phyloP scores from a whole-genome alignment of 1,140 invertebrate genomes.

The Oncopodura yosiiana region DNA sequence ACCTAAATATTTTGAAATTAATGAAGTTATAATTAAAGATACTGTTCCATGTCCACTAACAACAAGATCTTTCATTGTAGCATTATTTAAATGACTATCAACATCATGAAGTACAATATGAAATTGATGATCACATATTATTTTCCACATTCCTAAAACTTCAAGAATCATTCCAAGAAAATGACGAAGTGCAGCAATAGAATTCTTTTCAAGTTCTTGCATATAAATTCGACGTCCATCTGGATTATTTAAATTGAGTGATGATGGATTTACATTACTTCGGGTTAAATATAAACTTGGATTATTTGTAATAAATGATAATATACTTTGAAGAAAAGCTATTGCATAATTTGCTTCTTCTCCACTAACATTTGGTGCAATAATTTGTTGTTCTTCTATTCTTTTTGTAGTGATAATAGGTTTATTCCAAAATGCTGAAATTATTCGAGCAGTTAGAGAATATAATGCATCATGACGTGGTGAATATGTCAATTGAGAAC shows the following conservation, averaged over 20 bases:
- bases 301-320: slow-evolving; percentile 27
- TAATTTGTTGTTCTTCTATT: slow-evolving; percentile 15
- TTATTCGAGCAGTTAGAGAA: slow-evolving; percentile 73
- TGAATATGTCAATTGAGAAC: slow-evolving; percentile 56
- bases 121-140: slow-evolving; percentile 86
- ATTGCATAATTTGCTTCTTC: slow-evolving; percentile 31
- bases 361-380: slow-evolving; percentile 25
- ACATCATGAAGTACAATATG: slow-evolving; percentile 60
- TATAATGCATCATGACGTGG: slow-evolving; percentile 89
- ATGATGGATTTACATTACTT: not conserved
- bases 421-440: slow-evolving; percentile 67
- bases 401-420: slow-evolving; percentile 31
- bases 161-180: slow-evolving; percentile 74
- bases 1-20: slow-evolving; percentile 77
- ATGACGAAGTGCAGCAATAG: slow-evolving; percentile 62
- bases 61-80: slow-evolving; percentile 69
- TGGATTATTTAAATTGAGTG: not conserved
- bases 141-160: slow-evolving; percentile 85
- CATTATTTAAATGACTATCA: slow-evolving; percentile 50
- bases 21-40: slow-evolving; percentile 59
- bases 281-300: slow-evolving; percentile 24
- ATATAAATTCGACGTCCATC: not conserved
- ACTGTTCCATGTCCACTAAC: slow-evolving; percentile 73
- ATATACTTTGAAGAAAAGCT: slow-evolving; percentile 26
- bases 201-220: slow-evolving; percentile 49